Conservation (phyloP, 2,797 vertebrate species). For the Sebastes reedi region DNA sequence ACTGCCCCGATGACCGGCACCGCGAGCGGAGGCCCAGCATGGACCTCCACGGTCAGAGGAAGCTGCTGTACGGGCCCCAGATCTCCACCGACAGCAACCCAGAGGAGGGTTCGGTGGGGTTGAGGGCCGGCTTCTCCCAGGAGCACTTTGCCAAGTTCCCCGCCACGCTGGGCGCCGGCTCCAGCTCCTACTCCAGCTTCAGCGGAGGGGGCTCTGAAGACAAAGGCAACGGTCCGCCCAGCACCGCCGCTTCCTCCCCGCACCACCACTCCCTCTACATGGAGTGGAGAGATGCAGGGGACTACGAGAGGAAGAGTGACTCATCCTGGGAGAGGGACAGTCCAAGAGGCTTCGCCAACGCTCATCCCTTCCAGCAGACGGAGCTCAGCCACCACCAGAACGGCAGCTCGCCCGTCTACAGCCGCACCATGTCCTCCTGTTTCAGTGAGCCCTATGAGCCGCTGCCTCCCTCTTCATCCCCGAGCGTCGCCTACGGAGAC, state of each 20-base stretch:
- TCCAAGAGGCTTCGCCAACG: conserved; percentile 85
- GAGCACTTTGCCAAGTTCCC: conserved; percentile 91
- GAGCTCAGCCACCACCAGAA: conserved; percentile 85
- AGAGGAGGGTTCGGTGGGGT: conserved; percentile 86
- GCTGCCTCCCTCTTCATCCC: conserved; percentile 86
- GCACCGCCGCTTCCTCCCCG: conserved; percentile 91
- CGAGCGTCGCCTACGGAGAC: conserved; percentile 89
- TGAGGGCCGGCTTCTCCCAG: conserved; percentile 87
- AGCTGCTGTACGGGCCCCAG: conserved; percentile 87
- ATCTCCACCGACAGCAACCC: conserved; percentile 94
- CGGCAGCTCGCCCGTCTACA: conserved; percentile 87
- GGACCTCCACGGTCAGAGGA: conserved; percentile 87
- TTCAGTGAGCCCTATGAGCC: conserved; percentile 90
- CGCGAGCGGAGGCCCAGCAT: conserved; percentile 89
- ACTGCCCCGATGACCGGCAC: conserved; percentile 91
- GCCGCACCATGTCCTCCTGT: conserved; percentile 92
- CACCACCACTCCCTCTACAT: conserved; percentile 92
- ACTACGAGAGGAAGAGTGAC: conserved; percentile 91
- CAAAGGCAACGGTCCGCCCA: conserved; percentile 87
- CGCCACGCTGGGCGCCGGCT: conserved; percentile 87
- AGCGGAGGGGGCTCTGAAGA: conserved; percentile 92
- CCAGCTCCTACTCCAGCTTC: conserved; percentile 97
- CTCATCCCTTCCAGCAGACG: conserved; percentile 85
- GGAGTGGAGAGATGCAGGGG: conserved; percentile 89
- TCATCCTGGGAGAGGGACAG: conserved; percentile 90